A percentile compares a stretch with the other conserved stretches of the same genome.
These are phyloP conservation scores for Megaceryle maxima DNA, from an alignment of 2,113 vertebrate genomes.

Conservation along the genomic window DNA sequence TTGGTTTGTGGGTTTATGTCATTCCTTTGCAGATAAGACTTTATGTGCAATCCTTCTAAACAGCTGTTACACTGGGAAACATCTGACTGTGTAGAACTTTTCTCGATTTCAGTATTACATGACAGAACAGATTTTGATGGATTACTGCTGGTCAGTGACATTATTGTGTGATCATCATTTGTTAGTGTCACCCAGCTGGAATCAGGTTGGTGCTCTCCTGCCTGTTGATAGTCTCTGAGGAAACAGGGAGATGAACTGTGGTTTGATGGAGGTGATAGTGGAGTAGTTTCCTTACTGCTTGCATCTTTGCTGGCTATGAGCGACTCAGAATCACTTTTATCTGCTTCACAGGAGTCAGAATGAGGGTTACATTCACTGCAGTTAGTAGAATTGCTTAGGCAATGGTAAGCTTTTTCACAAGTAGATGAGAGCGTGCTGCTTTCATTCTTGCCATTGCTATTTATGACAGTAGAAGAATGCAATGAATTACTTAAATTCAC, in stretches of 20 bases:
- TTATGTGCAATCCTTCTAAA: slow-evolving; percentile 45
- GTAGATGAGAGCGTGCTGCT: not conserved
- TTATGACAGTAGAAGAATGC: not conserved
- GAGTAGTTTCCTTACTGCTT: slow-evolving; percentile 39
- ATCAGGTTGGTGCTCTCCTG: slow-evolving; percentile 8
- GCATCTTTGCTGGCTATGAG: slow-evolving; percentile 47
- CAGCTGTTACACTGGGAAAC: slow-evolving; percentile 43
- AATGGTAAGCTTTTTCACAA: slow-evolving; percentile 19
- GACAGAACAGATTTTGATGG: not conserved
- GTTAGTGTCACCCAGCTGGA: not conserved
- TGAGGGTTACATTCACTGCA: slow-evolving; percentile 9
- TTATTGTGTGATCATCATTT: not conserved
- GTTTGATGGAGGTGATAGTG: slow-evolving; percentile 50
- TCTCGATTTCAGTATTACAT: not conserved
- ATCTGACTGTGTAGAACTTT: slow-evolving; percentile 37
- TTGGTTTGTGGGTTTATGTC: slow-evolving; percentile 50
- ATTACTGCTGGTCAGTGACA: not conserved
- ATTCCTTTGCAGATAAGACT: slow-evolving; percentile 43
- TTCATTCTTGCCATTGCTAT: not conserved
- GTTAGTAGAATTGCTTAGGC: not conserved
- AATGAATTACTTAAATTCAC: not conserved
- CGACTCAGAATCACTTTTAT: not conserved
- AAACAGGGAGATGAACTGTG: slow-evolving; percentile 23
- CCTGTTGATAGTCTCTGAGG: slow-evolving; percentile 38
- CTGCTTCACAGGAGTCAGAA: not conserved